These are phyloP conservation scores for Palythoa heliodiscus DNA, from an alignment of 92 coral and sea anemone genomes.

Conservation along the genomic window DNA sequence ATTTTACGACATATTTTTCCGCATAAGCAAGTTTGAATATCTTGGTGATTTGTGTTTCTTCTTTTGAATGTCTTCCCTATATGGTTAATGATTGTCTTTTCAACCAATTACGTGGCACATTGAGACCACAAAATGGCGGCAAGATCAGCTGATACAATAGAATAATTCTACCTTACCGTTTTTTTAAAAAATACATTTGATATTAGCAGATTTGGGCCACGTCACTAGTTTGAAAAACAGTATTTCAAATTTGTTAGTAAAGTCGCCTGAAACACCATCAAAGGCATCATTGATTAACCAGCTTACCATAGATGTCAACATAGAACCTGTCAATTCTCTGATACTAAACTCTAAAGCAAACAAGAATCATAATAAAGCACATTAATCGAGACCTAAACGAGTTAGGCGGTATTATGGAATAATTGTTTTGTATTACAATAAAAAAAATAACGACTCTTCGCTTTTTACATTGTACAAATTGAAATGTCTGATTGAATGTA, in stretches of 20 bases:
- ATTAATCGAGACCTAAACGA: too few species aligned
- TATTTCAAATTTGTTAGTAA: neutral
- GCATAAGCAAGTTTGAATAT: neutral
- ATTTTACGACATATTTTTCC: slow-evolving; percentile 1
- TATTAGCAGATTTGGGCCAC: neutral
- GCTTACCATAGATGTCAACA: too few species aligned
- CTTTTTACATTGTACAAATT: too few species aligned
- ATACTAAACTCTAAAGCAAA: too few species aligned
- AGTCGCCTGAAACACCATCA: too few species aligned
- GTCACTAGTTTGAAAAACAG: neutral
- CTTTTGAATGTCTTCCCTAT: slow-evolving; percentile 13
- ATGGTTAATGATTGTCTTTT: slow-evolving; percentile 9
- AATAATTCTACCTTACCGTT: neutral
- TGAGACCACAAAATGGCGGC: neutral
- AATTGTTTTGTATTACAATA: too few species aligned
- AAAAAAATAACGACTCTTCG: too few species aligned
- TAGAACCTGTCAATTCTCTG: too few species aligned
- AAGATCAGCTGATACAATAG: neutral
- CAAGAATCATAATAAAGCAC: too few species aligned
- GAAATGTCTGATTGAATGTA: too few species aligned
- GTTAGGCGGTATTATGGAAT: too few species aligned
- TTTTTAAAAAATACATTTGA: neutral
- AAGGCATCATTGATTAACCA: too few species aligned
- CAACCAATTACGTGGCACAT: slow-evolving; percentile 22
- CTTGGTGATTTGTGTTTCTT: neutral